Evolutionary conservation across 2,113 vertebrate species (phyloP), one percentile per base, ranked within the genome.

Genomic region (Pseudopodoces humilis): DNA sequence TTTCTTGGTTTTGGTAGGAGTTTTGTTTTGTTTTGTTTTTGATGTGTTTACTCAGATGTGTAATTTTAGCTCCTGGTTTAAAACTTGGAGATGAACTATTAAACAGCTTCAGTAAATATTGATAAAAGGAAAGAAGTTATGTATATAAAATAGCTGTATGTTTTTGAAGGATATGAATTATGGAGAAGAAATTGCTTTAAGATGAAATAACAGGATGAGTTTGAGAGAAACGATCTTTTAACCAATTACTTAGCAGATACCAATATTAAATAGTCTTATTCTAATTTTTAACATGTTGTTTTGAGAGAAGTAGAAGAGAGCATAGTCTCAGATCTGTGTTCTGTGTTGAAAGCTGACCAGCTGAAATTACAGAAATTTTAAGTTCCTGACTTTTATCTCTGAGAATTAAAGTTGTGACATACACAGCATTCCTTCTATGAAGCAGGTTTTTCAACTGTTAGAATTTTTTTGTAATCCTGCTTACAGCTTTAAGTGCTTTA

Each of bases 1-100:
- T 18, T 44, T 70, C 41, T 70, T 82, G 13, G n/a, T 13, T 85
- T 71, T 69, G 21, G 13, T 63, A 31, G 21, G 25, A 25, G 25
- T 10, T 41, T 35, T 62, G 31, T 47, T 55, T 47, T 20, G 41
- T 3, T 78, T 80, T 65, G 13, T 6, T 74, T 79, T 79, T 70
- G 0, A 47, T 53, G 6, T 79, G 23, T 76, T 85, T 93, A 58
- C 82, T 87, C 46, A 79, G 49, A 55, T 76, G n/a, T 71, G 15
- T 88, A 63, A 90, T 92, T 88, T 90, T 90, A 85, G 63, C 85
- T 96, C 23, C 50, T 76, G 50, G 18, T 75, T 88, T 60, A 62
- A 93, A 88, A 77, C 52, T 52, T 74, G n/a, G 39, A 52, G 8
- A 33, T 81, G 33, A 83, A 88, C 43, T 81, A 70, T 68, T 88